These are phyloP conservation scores for Maccullochella peelii DNA, from an alignment of 2,113 vertebrate genomes.

Conservation along the genomic window DNA sequence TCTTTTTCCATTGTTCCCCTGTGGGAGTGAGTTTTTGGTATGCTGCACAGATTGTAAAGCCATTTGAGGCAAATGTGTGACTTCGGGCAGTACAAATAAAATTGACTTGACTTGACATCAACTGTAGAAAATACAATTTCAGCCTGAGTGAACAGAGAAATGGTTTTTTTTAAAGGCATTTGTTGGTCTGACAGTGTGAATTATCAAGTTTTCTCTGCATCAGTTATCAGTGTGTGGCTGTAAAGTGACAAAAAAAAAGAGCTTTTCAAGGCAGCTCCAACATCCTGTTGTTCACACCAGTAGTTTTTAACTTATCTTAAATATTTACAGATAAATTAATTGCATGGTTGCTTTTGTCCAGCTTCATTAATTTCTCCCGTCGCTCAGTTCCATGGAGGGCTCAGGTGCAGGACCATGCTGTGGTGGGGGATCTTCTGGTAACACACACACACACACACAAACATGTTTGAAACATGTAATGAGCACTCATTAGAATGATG, in stretches of 20 bases:
- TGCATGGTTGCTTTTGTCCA: background rate
- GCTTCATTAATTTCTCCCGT: background rate
- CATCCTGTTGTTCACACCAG: background rate
- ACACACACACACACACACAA: conserved; percentile 17
- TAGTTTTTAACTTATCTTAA: background rate
- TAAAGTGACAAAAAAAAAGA: background rate
- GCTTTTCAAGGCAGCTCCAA: background rate
- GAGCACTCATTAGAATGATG: background rate
- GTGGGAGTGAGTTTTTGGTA: background rate
- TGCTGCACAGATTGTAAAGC: background rate
- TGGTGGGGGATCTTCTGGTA: conserved; percentile 24
- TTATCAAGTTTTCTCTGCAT: background rate
- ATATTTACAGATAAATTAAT: conserved; percentile 1
- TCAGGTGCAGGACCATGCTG: conserved; percentile 29
- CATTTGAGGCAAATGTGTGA: background rate
- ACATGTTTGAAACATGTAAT: background rate
- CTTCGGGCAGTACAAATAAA: background rate
- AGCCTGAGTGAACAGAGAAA: background rate
- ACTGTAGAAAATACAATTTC: background rate
- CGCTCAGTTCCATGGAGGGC: conserved; percentile 41
- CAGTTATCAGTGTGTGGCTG: background rate
- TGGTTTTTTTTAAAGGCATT: background rate
- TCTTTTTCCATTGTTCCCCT: background rate
- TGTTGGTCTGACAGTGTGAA: background rate
- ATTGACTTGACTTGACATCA: background rate